These are phyloP conservation scores for Gracilinanus agilis DNA, from an alignment of 2,113 vertebrate species.

Conservation along the genomic window DNA sequence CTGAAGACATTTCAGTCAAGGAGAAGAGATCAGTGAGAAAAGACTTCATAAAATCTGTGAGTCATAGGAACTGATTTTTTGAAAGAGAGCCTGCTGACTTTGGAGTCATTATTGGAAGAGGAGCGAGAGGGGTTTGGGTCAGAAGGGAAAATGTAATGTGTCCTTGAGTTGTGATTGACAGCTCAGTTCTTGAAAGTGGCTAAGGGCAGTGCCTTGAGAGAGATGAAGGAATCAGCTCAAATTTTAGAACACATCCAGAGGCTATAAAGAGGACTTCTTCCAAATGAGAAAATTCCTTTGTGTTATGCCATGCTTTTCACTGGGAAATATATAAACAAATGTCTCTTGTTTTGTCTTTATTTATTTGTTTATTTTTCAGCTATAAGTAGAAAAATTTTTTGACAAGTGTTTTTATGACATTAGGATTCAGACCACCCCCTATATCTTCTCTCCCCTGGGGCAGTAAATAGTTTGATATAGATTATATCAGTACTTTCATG, in stretches of 20 bases:
- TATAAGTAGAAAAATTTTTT: not conserved
- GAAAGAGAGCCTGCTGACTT: slow-evolving; percentile 20
- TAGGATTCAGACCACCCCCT: no score
- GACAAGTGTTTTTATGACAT: no score
- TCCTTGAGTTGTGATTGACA: not conserved
- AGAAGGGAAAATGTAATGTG: not conserved
- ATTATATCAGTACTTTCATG: no score
- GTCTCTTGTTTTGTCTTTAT: not conserved
- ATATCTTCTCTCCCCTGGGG: no score
- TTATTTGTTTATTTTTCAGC: not conserved
- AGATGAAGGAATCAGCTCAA: slow-evolving; percentile 12
- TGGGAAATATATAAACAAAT: not conserved
- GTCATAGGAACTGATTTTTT: slow-evolving; percentile 17
- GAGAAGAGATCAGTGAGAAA: not conserved
- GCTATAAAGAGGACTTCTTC: not conserved
- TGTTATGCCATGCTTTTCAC: not conserved
- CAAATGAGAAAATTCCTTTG: not conserved
- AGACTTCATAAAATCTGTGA: slow-evolving; percentile 9
- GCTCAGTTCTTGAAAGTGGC: not conserved
- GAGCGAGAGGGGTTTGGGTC: not conserved
- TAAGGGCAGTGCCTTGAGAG: slow-evolving; percentile 12
- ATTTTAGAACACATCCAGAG: not conserved
- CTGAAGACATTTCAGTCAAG: not conserved
- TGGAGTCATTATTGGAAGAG: slow-evolving; percentile 1
- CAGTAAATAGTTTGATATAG: no score